Evolutionary conservation across 2,113 vertebrate species (phyloP).

Genomic region (Syrrhaptes paradoxus): DNA sequence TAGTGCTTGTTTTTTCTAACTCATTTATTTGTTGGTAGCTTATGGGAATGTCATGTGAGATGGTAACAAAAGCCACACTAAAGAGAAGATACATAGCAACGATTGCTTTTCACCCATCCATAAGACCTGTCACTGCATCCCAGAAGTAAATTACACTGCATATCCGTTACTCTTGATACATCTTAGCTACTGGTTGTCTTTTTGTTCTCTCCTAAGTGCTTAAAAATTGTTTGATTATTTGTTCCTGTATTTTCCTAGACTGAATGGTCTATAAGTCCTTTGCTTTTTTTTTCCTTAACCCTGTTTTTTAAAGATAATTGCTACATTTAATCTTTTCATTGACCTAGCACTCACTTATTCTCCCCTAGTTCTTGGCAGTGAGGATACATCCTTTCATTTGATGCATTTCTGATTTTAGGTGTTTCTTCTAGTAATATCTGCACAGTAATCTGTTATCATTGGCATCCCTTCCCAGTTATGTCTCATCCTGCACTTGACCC

Average conservation of each 20-base stretch:
- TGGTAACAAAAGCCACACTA: background rate
- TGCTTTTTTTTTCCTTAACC: background rate
- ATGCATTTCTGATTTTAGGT: background rate
- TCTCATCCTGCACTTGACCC: background rate
- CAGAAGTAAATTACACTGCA: background rate
- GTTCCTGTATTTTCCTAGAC: background rate
- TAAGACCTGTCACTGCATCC: background rate
- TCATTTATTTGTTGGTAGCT: background rate
- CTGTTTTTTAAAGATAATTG: background rate
- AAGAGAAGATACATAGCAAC: background rate
- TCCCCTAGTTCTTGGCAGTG: background rate
- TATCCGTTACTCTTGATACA: fast-evolving
- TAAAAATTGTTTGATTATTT: background rate
- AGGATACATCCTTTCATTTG: background rate
- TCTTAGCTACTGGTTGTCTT: background rate
- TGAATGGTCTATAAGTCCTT: background rate
- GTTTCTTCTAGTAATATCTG: background rate
- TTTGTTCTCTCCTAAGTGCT: background rate
- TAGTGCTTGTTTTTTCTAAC: background rate
- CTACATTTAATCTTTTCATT: background rate
- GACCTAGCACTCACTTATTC: background rate
- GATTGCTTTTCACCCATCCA: background rate
- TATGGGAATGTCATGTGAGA: background rate
- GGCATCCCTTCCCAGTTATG: background rate
- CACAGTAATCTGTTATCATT: background rate